Conservation (phyloP, 2,113 vertebrate genomes). For the Phyllopteryx taeniolatus region DNA sequence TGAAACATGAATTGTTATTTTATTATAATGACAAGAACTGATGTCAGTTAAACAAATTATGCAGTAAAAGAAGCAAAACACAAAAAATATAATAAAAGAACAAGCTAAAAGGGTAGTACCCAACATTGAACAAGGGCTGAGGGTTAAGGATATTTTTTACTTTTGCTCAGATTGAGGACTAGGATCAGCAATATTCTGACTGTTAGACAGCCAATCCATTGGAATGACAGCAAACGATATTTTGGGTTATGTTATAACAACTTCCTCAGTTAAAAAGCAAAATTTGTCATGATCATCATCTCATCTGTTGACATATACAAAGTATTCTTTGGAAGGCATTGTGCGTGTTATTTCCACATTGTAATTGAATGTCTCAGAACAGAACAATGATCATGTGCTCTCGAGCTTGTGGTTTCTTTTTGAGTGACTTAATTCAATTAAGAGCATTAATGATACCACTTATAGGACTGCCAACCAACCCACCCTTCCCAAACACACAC, state of each 20-base stretch:
- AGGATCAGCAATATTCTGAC: too few relatives aligned
- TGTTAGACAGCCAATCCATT: neutral
- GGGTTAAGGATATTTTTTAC: neutral
- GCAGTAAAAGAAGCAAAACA: too few relatives aligned
- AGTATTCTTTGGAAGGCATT: neutral
- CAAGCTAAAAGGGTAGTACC: neutral
- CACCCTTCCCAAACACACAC: neutral
- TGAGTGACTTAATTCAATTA: neutral
- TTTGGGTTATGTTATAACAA: too few relatives aligned
- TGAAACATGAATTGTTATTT: too few relatives aligned
- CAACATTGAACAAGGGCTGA: neutral
- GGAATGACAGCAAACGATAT: too few relatives aligned
- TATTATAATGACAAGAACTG: too few relatives aligned
- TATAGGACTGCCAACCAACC: neutral
- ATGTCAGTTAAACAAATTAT: too few relatives aligned
- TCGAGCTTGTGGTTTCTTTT: neutral
- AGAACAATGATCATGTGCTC: neutral
- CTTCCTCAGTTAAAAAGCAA: neutral
- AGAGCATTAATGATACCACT: conserved; percentile 4
- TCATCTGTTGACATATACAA: neutral
- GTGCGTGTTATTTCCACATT: neutral
- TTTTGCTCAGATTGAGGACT: too few relatives aligned
- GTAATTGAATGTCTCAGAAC: neutral
- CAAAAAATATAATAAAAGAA: neutral
- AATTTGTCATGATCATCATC: neutral